Conservation (phyloP, 1,140 invertebrate species). For the Rhagoletis pomonella region DNA sequence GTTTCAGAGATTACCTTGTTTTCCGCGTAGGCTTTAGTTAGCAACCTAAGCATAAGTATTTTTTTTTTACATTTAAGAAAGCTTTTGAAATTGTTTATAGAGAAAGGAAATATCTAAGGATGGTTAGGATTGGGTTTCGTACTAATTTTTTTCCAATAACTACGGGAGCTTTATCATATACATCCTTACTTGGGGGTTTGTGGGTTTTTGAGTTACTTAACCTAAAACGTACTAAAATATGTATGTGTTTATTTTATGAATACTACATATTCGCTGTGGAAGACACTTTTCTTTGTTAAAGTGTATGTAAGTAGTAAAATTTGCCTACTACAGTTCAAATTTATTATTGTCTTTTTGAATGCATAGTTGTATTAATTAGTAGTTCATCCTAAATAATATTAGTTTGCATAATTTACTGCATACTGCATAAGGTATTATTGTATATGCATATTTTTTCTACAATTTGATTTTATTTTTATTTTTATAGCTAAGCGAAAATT, state of each 20-base stretch:
- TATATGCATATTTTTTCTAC: neutral
- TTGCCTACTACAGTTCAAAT: neutral
- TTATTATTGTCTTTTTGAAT: slow-evolving; percentile 32
- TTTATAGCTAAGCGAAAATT: neutral
- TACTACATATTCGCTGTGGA: neutral
- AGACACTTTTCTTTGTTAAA: neutral
- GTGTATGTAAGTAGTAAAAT: neutral
- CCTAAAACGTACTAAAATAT: slow-evolving; percentile 11
- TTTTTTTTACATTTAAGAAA: neutral
- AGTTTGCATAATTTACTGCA: slow-evolving; percentile 37
- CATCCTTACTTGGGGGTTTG: neutral
- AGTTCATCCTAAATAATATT: slow-evolving; percentile 46
- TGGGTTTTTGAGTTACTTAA: neutral
- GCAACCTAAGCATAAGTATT: slow-evolving; percentile 8
- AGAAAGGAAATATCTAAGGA: neutral
- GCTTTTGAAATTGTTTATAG: neutral
- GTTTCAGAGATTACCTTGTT: slow-evolving; percentile 18
- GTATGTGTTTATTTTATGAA: neutral
- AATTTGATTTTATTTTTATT: neutral
- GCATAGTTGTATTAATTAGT: slow-evolving; percentile 27
- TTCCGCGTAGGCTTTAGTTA: slow-evolving; percentile 32
- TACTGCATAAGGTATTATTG: slow-evolving; percentile 19
- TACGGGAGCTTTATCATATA: neutral
- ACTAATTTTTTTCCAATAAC: neutral
- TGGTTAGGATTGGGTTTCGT: neutral